These are phyloP conservation scores for Bufo gargarizans DNA, from an alignment of 2,113 vertebrate species.

Conservation along the genomic window DNA sequence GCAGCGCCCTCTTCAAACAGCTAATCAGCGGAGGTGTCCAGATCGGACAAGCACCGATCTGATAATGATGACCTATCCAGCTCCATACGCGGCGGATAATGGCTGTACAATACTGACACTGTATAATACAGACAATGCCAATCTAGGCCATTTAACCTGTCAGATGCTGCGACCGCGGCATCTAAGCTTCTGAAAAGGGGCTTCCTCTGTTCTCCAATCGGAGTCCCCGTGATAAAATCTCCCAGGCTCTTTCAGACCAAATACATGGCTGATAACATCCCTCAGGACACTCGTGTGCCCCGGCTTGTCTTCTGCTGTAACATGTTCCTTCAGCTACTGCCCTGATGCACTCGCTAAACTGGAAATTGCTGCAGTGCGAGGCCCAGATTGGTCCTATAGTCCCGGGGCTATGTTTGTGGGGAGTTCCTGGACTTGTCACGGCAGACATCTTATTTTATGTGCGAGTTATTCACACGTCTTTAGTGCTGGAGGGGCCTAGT, in stretches of 20 bases:
- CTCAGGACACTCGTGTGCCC: not conserved
- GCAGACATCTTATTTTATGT: constrained; percentile 1
- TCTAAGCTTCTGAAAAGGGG: too few relatives aligned
- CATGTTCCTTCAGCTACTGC: not conserved
- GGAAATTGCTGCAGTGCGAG: not conserved
- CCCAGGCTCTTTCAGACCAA: not conserved
- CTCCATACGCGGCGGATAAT: too few relatives aligned
- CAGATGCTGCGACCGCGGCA: too few relatives aligned
- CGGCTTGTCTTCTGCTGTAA: not conserved
- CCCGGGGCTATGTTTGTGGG: not conserved
- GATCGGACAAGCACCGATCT: too few relatives aligned
- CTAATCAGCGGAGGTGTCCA: too few relatives aligned
- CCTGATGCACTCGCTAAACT: not conserved
- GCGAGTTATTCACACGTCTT: not conserved
- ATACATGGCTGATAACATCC: not conserved
- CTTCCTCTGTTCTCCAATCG: too few relatives aligned
- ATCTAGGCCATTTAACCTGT: too few relatives aligned
- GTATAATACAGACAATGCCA: too few relatives aligned
- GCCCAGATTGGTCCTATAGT: not conserved
- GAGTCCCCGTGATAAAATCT: too few relatives aligned
- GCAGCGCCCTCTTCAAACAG: too few relatives aligned
- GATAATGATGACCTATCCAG: too few relatives aligned
- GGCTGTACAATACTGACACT: too few relatives aligned
- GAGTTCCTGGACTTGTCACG: not conserved
- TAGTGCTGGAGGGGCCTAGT: constrained; percentile 7